Conservation (phyloP, 1,140 invertebrate species). For the Leptinotarsa texana region DNA sequence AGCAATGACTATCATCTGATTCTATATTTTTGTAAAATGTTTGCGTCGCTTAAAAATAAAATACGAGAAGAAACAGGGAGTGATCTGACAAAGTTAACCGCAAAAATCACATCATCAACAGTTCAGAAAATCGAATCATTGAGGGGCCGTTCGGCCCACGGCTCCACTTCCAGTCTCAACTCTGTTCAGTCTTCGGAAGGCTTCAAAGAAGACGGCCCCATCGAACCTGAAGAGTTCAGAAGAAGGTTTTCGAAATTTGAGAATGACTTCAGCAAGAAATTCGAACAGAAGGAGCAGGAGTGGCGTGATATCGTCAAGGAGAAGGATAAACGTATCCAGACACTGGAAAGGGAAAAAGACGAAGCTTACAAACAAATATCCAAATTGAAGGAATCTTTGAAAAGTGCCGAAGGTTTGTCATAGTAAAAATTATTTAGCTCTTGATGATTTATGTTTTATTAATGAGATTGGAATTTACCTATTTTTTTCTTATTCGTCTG, state of each 20-base stretch:
- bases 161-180: slow-evolving; percentile 66
- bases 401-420: slow-evolving; percentile 64
- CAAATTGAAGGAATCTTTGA: slow-evolving; percentile 64
- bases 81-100: slow-evolving; percentile 63
- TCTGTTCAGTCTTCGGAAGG: slow-evolving; percentile 57
- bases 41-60: slow-evolving; percentile 72
- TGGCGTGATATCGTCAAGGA: slow-evolving; percentile 65
- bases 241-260: slow-evolving; percentile 61
- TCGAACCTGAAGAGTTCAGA: slow-evolving; percentile 59
- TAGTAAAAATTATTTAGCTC: slow-evolving; percentile 4
- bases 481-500: neutral
- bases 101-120: slow-evolving; percentile 52
- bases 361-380: slow-evolving; percentile 64
- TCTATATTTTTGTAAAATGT: slow-evolving; percentile 56
- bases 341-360: slow-evolving; percentile 64
- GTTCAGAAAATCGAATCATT: slow-evolving; percentile 61
- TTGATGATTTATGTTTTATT: neutral
- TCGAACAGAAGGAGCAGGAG: slow-evolving; percentile 71
- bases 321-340: slow-evolving; percentile 60
- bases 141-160: slow-evolving; percentile 62
- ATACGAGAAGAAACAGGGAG: slow-evolving; percentile 75
- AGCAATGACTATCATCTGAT: neutral
- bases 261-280: slow-evolving; percentile 60
- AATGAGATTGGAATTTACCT: neutral
- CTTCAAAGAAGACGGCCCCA: slow-evolving; percentile 48